Evolutionary conservation across 2,797 vertebrate genomes (phyloP).

Genomic region (Oophaga sylvatica): DNA sequence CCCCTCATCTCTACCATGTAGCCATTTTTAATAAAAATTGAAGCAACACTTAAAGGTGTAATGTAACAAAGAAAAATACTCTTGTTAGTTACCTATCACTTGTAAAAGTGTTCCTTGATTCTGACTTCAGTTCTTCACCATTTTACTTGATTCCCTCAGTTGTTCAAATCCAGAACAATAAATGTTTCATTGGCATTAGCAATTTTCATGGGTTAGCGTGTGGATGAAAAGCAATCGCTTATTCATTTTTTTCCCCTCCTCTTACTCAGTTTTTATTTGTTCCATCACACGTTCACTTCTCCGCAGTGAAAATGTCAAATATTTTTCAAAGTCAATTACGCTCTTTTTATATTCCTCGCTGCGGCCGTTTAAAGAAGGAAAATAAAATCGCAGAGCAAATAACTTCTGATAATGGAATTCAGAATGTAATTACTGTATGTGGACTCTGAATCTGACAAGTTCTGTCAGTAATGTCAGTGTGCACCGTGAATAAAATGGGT

Average conservation of each 20-base stretch:
- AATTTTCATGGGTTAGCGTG: slow-evolving; percentile 50
- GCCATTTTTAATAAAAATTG: no score
- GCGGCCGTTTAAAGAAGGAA: slow-evolving; percentile 45
- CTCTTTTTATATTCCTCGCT: slow-evolving; percentile 53
- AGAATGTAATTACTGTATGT: slow-evolving; percentile 52
- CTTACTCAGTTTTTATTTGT: slow-evolving; percentile 52
- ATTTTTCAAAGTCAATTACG: slow-evolving; percentile 61
- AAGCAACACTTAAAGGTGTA: neutral
- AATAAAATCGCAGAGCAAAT: slow-evolving; percentile 58
- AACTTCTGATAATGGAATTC: slow-evolving; percentile 58
- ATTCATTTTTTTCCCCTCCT: slow-evolving; percentile 49
- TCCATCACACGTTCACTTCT: slow-evolving; percentile 39
- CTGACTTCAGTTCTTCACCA: neutral
- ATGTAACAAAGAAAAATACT: neutral
- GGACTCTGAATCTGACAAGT: slow-evolving; percentile 48
- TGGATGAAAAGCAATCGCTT: slow-evolving; percentile 46
- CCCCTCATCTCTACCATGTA: neutral
- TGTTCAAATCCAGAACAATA: slow-evolving; percentile 31
- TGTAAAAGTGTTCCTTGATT: neutral
- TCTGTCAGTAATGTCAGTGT: slow-evolving; percentile 32
- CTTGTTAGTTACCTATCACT: neutral
- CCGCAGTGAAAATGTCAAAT: slow-evolving; percentile 56
- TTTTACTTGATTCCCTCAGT: neutral
- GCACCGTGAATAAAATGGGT: slow-evolving; percentile 25
- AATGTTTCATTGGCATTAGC: slow-evolving; percentile 56